Evolutionary conservation across 2,888 invertebrate genomes (phyloP), one percentile per base, ranked within the genome.

Genomic region (Apoda limacodes): DNA sequence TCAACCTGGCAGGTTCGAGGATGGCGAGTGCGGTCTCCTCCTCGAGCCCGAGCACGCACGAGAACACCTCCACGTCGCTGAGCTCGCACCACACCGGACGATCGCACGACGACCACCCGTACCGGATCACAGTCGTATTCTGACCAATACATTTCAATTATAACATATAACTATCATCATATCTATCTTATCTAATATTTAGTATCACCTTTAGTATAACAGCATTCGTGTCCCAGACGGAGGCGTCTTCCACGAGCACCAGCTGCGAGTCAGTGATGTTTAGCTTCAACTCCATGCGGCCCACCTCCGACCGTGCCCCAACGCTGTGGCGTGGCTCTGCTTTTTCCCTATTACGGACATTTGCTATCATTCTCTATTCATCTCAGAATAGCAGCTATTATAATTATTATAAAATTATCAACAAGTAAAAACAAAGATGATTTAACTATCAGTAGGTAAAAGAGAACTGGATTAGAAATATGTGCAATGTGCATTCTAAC

Each of bases 201-300:
- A 19, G 19, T 9, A 19, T 5, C 43, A 87, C 87, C 76, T 91
- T 90, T 9, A 97, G 80, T 54, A 98, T 96, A 7, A 98, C 92
- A 1, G 98, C 96, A 62, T 95, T 95, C 1, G 96, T 93, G 61
- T 98, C 95, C 80, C 87, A 85, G 9, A 90, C 84, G 1, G 93
- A 88, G 1, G 92, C 88, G 60, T 97, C 91, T 64, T 98, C 98
- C 1, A 98, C 91, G 19, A 98, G 84, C 17, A 98, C 94, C 34
- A 98, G 82, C 72, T 99, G 97, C 3, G 96, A 97, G 68, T 98
- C 95, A 0, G 95, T 95, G 13, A 98, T 88, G 67, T 97, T 98
- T 32, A 98, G 82, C 62, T 95, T 95, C 19, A 97, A 76, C 66
- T 97, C 96, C 64, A 90, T 83, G 1, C 86, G 86, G 13, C 37